Conservation (phyloP, 1,140 invertebrate genomes). For the Lineus longissimus region DNA sequence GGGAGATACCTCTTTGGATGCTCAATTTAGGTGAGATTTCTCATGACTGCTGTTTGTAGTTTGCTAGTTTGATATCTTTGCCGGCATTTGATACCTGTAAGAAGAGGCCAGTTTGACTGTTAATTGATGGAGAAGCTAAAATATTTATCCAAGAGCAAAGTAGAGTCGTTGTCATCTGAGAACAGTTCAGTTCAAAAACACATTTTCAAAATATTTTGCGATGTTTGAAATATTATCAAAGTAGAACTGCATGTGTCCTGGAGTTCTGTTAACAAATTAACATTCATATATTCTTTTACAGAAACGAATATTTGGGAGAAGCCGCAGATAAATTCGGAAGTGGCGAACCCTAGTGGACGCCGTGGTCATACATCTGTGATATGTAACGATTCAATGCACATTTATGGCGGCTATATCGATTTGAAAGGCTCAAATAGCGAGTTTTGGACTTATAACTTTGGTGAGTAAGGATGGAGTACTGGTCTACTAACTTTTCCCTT, state of each 20-base stretch:
- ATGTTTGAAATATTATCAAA: too few species aligned
- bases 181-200: too few species aligned
- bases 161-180: too few species aligned
- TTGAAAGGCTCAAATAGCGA: constrained; percentile 78
- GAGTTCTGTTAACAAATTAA: background rate
- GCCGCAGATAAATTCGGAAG: constrained; percentile 17
- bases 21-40: constrained; percentile 69
- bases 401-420: constrained; percentile 88
- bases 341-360: constrained; percentile 65
- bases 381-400: constrained; percentile 72
- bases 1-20: constrained; percentile 83
- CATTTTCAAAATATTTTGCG: too few species aligned
- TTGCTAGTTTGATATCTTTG: too few species aligned
- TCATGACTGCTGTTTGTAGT: too few species aligned
- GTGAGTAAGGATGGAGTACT: constrained; percentile 57
- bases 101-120: too few species aligned
- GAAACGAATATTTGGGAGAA: constrained; percentile 12
- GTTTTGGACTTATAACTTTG: constrained; percentile 84
- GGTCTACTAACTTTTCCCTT: too few species aligned
- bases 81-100: too few species aligned
- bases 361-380: constrained; percentile 79
- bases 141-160: too few species aligned
- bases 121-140: too few species aligned
- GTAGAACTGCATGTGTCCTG: too few species aligned
- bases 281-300: background rate